Conservation (phyloP, 2,113 vertebrate species). For the Otus sunia region DNA sequence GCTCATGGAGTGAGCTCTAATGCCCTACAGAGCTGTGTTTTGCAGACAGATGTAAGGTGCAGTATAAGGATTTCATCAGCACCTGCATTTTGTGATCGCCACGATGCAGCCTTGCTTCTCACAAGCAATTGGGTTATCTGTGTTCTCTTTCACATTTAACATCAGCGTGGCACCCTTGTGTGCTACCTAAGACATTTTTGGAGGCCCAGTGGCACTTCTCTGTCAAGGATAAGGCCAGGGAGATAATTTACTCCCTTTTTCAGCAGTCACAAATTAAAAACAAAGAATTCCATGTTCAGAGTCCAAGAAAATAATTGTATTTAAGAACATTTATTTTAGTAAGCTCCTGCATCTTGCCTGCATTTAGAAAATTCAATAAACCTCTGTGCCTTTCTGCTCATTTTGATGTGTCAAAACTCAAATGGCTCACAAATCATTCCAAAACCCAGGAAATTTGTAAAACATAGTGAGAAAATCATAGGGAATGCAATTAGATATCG, state of each 20-base stretch:
- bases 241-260: neutral
- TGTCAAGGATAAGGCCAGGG: neutral
- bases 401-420: neutral
- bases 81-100: neutral
- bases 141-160: neutral
- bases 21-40: neutral
- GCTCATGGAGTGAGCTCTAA: neutral
- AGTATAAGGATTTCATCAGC: neutral
- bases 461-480: neutral
- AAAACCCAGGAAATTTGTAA: neutral
- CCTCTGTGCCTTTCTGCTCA: neutral
- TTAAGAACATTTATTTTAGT: neutral
- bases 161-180: neutral
- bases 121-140: neutral
- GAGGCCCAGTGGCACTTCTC: neutral
- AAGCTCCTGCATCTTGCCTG: neutral
- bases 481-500: neutral
- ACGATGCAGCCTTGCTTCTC: neutral
- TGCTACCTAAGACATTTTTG: neutral
- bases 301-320: neutral
- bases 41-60: neutral
- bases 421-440: neutral
- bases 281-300: neutral
- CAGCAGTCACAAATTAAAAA: neutral
- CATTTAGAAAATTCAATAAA: constrained; percentile 8